Conservation (phyloP, 23 tunicate genomes). For the Trididemnum miniatum region DNA sequence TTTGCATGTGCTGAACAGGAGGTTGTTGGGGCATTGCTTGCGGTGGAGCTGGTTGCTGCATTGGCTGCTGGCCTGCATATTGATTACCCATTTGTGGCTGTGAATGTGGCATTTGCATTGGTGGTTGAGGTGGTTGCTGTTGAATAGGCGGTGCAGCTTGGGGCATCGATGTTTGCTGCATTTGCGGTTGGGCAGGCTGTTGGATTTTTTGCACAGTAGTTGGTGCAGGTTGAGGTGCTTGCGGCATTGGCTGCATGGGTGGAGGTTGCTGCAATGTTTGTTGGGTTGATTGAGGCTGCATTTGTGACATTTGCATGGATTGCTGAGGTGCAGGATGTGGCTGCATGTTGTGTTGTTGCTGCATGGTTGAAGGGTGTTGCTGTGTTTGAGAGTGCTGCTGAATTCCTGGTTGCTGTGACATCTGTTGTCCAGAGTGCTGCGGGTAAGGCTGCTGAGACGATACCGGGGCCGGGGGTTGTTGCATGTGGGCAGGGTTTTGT, state of each 20-base stretch:
- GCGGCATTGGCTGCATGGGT: conserved; percentile 10
- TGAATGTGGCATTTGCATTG: conserved; percentile 15
- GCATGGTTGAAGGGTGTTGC: neutral
- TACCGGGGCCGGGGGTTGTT: conserved; percentile 9
- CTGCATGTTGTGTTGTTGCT: neutral
- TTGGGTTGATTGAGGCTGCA: neutral
- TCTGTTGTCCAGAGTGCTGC: conserved; percentile 1
- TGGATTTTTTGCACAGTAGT: neutral
- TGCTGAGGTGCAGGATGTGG: conserved; percentile 3
- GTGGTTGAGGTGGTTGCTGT: conserved; percentile 25
- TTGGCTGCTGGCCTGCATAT: conserved; percentile 24
- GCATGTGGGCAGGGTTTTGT: neutral
- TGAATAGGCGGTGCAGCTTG: neutral
- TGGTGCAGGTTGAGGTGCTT: neutral
- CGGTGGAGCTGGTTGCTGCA: conserved; percentile 6
- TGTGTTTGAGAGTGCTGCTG: neutral
- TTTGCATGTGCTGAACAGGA: neutral
- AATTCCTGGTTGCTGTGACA: conserved; percentile 12
- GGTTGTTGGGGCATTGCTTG: conserved; percentile 23
- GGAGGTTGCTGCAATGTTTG: conserved; percentile 2
- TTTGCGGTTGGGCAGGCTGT: conserved; percentile 5
- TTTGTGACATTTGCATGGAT: neutral
- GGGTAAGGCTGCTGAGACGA: conserved; percentile 6
- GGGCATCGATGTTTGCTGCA: conserved; percentile 7
- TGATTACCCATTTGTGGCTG: conserved; percentile 15